Base-by-base conservation (phyloP, 2,888 invertebrate species). In the Drosophila mimica region DNA sequence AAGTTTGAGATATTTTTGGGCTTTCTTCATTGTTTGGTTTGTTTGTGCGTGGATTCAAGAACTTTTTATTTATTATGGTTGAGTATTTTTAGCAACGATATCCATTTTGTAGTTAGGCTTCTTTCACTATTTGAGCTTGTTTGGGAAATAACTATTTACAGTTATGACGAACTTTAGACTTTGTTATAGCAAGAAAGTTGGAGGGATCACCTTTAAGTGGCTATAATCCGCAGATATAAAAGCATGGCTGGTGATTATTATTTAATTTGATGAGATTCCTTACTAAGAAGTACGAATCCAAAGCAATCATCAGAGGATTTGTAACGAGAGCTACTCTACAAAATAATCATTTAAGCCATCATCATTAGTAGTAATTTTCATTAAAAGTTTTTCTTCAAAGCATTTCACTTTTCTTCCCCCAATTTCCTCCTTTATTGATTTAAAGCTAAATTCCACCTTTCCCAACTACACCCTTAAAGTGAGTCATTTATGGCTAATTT, bases 11-110 rank as follows among this genome's bases (percentile, higher is more conserved):
- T 28, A 20, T 61, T 38, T 70, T 2, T 38, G 7, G 38, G 15
- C 3, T 30, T 8, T 4, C 36, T 28, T 58, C n/a, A n/a, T 56
- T 38, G 38, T 54, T 7, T n/a, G 28, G 38, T 4, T 54, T 9
- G 5, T 20, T 20, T 49, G 15, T 28, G 31, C 31, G 34, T 28
- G 28, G 20, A 33, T 54, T 49, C 9, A 25, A 48, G 43, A 40
- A 36, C 49, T 52, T 40, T 52, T 61, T 62, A 59, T 43, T 20
- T 40, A 34, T 30, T 20, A n/a, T n/a, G 2, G 31, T 15, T n/a
- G 53, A 33, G 17, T 58, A 58, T 54, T 64, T 48, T 63, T 53
- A 67, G 30, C 62, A 43, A 25, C 20, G 4, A 56, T 25, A 25
- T 36, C 28, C 43, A 30, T 43, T 17, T 34, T 59, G 51, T 36